These are phyloP conservation scores for Hedya salicella DNA, from an alignment of 2,888 invertebrate species.

Conservation along the genomic window DNA sequence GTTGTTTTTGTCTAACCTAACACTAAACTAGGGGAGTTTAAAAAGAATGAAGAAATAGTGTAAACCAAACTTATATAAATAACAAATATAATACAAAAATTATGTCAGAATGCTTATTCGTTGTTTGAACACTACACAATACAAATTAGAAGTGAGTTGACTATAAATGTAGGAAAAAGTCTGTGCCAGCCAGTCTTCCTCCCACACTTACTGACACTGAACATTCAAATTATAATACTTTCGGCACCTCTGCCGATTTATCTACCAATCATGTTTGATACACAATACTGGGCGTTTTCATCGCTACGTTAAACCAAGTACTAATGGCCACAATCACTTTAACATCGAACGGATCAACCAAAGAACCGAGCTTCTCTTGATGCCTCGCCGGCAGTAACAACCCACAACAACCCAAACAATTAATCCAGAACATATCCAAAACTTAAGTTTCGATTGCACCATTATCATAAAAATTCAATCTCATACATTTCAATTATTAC, in stretches of 20 bases:
- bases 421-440: constrained; percentile 31
- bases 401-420: constrained; percentile 43
- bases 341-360: constrained; percentile 26
- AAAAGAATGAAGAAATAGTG: constrained; percentile 66
- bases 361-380: constrained; percentile 7
- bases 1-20: constrained; percentile 59
- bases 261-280: constrained; percentile 38
- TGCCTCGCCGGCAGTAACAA: constrained; percentile 37
- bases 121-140: constrained; percentile 71
- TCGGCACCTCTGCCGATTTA: constrained; percentile 64
- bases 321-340: constrained; percentile 68
- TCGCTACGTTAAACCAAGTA: constrained; percentile 58
- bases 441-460: constrained; percentile 52
- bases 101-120: constrained; percentile 66
- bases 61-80: constrained; percentile 67
- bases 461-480: constrained; percentile 57
- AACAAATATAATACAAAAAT: constrained; percentile 68
- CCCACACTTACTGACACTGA: constrained; percentile 36
- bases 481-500: constrained; percentile 56
- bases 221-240: constrained; percentile 13
- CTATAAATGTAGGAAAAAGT: constrained; percentile 36
- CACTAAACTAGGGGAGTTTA: constrained; percentile 57
- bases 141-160: constrained; percentile 48
- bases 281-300: constrained; percentile 48
- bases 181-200: constrained; percentile 34